Percentiles rank a stretch among this genome's conserved stretches.
phyloP scores from a whole-genome alignment of 2,888 invertebrate species.

The Apocheima hispidaria region DNA sequence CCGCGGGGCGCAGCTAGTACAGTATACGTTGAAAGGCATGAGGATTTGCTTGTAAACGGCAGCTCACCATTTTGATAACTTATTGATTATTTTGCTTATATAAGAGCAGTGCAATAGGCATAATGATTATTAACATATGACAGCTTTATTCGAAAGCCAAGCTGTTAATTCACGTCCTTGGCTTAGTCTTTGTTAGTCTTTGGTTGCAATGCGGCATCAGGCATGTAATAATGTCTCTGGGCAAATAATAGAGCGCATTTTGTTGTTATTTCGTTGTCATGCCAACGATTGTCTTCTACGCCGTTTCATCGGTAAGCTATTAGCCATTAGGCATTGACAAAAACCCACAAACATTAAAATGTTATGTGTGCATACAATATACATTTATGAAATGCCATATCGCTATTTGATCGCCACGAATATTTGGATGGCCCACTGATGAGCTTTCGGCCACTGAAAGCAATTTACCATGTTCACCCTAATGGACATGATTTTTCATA shows the following conservation, averaged over 20 bases:
- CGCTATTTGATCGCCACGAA: slow-evolving; percentile 64
- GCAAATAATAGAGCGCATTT: slow-evolving; percentile 54
- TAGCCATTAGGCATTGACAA: slow-evolving; percentile 81
- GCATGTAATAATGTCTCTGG: slow-evolving; percentile 35
- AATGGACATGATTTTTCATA: slow-evolving; percentile 32
- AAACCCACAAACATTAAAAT: slow-evolving; percentile 63
- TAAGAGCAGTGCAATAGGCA: too few relatives aligned
- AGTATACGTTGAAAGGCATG: too few relatives aligned
- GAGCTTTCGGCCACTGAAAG: slow-evolving; percentile 56
- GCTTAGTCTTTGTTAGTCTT: background rate
- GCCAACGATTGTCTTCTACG: slow-evolving; percentile 78
- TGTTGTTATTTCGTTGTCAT: slow-evolving; percentile 74
- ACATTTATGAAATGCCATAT: slow-evolving; percentile 60
- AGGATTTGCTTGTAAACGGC: too few relatives aligned
- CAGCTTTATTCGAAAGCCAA: too few relatives aligned
- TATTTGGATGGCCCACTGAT: slow-evolving; percentile 62
- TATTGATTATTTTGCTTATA: too few relatives aligned
- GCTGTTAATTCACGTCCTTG: too few relatives aligned
- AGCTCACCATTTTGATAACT: too few relatives aligned
- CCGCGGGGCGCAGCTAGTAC: too few relatives aligned
- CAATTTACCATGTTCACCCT: slow-evolving; percentile 50
- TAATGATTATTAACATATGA: too few relatives aligned
- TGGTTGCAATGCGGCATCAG: slow-evolving; percentile 28
- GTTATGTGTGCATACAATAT: slow-evolving; percentile 48
- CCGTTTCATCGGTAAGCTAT: slow-evolving; percentile 71